Percentiles rank a stretch among this genome's conserved stretches.
These are phyloP conservation scores for Mormyrus hasselquistii DNA, from an alignment of 2,797 vertebrate species.

Conservation along the genomic window DNA sequence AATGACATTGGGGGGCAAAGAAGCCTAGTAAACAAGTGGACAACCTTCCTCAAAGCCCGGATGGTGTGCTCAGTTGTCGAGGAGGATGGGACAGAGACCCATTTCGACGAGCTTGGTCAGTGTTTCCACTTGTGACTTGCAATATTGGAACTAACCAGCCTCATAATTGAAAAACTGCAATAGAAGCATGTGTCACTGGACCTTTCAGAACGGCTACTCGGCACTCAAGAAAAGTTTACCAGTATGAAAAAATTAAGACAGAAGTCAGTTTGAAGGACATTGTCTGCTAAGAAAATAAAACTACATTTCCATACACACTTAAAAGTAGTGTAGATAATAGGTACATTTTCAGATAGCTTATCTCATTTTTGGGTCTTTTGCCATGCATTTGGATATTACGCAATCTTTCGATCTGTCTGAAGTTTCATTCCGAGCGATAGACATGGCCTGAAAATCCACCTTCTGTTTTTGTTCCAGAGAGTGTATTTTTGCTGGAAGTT, in stretches of 20 bases:
- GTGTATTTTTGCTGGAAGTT: constrained; percentile 88
- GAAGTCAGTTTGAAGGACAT: neutral
- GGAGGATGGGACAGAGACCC: constrained; percentile 88
- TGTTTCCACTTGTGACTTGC: neutral
- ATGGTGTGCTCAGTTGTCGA: constrained; percentile 94
- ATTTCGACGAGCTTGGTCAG: constrained; percentile 92
- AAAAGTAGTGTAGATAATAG: neutral
- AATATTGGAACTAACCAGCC: neutral
- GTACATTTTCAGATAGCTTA: neutral
- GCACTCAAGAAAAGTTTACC: neutral
- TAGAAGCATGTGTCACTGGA: neutral
- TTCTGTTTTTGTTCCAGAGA: constrained; percentile 67
- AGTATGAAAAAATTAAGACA: neutral
- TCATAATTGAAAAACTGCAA: neutral
- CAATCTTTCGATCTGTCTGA: neutral
- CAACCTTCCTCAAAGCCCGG: constrained; percentile 90
- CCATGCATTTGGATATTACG: neutral
- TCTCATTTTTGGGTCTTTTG: neutral
- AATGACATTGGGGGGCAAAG: constrained; percentile 90
- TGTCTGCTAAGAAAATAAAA: neutral
- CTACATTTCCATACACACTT: neutral
- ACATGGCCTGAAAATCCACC: neutral
- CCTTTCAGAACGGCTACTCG: neutral
- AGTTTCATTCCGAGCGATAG: neutral
- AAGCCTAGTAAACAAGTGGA: constrained; percentile 97